Evolutionary conservation across 2,888 invertebrate genomes (phyloP), one percentile per base, ranked within the genome.

Genomic region (Lingula anatina): DNA sequence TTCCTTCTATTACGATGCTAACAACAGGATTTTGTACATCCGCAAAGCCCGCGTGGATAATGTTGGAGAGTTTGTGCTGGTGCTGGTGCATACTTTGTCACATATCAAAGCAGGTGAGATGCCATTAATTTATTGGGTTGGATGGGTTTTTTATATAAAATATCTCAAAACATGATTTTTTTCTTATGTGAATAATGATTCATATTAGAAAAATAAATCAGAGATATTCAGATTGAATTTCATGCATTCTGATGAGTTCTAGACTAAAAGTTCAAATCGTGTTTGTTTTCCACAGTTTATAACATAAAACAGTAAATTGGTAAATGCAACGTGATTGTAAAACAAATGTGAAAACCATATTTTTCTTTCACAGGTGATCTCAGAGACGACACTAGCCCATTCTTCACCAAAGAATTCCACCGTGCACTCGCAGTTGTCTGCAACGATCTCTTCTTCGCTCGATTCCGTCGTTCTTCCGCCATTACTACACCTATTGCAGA

Each of bases 391-490:
- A 59, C 58, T 45, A 66, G 65, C 49, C 68, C 71, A 9, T 64
- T 64, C 27, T 74, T 74, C 57, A 51, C 64, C 20, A 51, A 56
- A 23, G 70, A 73, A 50, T 73, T 73, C 58, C 68, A 73, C 51
- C 59, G 65, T 20, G 70, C 71, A 4, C 55, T 72, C 45, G 62
- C 71, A 23, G 68, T 70, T 12, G 64, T 74, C 25, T 71, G 70
- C 57, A 70, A 72, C 45, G 72, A 73, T 47, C 59, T 74, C 37
- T 74, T 73, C 68, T 72, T 73, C 40, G 62, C 73, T 3, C 60
- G 71, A 20, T 70, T 69, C 54, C 59, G 59, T 5, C 57, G 59
- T 5, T 54, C 61, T 5, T 62, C 67, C 0, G 46, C 54, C 0
- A 46, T 60, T 5, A 51, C 61, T 2, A n/a, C n/a, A n/a, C n/a